Evolutionary conservation across 2,797 vertebrate species (phyloP).

Genomic region (Cirrhinus molitorella): DNA sequence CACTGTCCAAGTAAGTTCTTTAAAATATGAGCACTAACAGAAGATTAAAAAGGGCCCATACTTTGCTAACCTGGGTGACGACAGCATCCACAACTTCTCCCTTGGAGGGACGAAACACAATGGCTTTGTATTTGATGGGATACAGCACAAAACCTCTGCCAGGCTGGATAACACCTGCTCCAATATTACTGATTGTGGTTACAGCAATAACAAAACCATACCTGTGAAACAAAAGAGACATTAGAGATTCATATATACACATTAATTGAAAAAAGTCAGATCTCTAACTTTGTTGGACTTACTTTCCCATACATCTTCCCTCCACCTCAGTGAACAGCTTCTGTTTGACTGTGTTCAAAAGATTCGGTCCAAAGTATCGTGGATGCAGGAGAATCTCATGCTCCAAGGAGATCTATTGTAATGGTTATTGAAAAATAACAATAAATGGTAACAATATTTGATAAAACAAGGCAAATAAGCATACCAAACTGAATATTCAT

Average conservation of each 20-base stretch:
- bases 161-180: conserved; percentile 93
- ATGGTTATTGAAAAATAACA: neutral
- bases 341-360: conserved; percentile 95
- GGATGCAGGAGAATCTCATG: conserved; percentile 95
- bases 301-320: conserved; percentile 97
- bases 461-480: no score
- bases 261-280: neutral
- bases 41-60: conserved; percentile 62
- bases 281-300: conserved; percentile 65
- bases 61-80: conserved; percentile 97
- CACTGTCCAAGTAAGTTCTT: neutral
- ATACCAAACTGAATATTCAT: neutral
- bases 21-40: neutral
- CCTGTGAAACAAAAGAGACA: conserved; percentile 69
- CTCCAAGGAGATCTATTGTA: conserved; percentile 89
- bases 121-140: conserved; percentile 95
- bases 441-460: no score
- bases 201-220: conserved; percentile 96
- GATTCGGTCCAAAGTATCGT: conserved; percentile 93
- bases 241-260: neutral
- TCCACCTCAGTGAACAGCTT: conserved; percentile 98
- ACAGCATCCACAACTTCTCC: conserved; percentile 95
- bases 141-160: conserved; percentile 94
- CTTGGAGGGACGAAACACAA: conserved; percentile 94
- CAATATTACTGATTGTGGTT: conserved; percentile 96